Conservation (phyloP, 2,113 vertebrate genomes). For the Phyllostomus discolor region DNA sequence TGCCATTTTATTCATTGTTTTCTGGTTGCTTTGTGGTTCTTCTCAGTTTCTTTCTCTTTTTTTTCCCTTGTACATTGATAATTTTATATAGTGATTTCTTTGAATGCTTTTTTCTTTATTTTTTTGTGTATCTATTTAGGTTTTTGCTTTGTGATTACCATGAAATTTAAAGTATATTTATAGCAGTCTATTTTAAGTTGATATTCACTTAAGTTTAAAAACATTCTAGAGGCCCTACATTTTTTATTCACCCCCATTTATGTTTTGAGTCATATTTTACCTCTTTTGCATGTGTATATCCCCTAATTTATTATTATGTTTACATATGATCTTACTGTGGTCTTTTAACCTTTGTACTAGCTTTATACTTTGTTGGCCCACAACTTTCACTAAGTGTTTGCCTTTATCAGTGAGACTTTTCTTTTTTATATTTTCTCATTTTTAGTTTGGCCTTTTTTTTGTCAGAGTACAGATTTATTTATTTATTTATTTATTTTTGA, state of each 20-base stretch:
- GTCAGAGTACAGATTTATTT: too few relatives aligned
- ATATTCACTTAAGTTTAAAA: neutral
- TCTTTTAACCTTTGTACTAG: too few relatives aligned
- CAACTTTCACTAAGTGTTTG: too few relatives aligned
- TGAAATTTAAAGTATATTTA: neutral
- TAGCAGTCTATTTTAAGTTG: neutral
- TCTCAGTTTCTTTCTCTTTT: neutral
- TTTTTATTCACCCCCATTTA: neutral
- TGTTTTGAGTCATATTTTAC: neutral
- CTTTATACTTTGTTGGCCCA: too few relatives aligned
- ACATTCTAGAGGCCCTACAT: neutral
- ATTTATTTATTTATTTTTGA: too few relatives aligned
- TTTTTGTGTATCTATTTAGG: too few relatives aligned
- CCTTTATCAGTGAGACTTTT: too few relatives aligned
- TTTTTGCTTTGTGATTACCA: neutral
- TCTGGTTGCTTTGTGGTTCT: neutral
- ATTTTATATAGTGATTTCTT: neutral
- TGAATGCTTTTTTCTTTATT: neutral
- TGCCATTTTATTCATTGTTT: neutral
- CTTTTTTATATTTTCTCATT: too few relatives aligned
- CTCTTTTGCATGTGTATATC: neutral
- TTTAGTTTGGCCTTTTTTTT: too few relatives aligned
- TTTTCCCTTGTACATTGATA: neutral
- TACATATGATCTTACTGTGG: too few relatives aligned
- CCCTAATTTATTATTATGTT: neutral